Percentiles rank a stretch among this genome's conserved stretches.
Evolutionary conservation across 2,113 vertebrate genomes (phyloP).

Genomic region (Prionailurus bengalensis): DNA sequence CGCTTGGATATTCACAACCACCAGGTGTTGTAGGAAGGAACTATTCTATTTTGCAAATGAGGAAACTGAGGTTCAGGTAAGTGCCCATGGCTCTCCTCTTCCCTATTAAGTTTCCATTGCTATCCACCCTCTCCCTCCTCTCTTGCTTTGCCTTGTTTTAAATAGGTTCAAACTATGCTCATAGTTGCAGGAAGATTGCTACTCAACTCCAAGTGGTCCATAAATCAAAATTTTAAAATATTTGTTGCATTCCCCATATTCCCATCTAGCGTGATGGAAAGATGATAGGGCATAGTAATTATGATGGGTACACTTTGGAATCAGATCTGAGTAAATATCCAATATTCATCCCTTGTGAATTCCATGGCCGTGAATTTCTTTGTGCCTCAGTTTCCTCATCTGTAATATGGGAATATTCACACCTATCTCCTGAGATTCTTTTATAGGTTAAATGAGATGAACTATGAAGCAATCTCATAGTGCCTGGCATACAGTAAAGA

Average conservation of each 20-base stretch:
- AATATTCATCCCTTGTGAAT: neutral
- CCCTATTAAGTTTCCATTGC: neutral
- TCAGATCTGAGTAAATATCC: constrained; percentile 9
- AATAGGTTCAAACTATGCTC: neutral
- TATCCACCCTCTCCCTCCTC: neutral
- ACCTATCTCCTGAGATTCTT: neutral
- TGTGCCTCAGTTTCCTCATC: constrained; percentile 30
- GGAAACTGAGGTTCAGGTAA: constrained; percentile 25
- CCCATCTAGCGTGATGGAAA: neutral
- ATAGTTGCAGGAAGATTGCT: neutral
- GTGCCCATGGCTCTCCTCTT: neutral
- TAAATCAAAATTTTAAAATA: neutral
- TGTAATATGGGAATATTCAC: neutral
- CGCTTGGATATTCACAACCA: neutral
- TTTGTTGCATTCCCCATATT: neutral
- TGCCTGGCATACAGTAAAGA: neutral
- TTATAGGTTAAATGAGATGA: constrained; percentile 22
- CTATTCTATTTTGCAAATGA: constrained; percentile 7
- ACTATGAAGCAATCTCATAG: neutral
- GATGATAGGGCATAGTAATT: neutral
- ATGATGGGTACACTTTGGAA: neutral
- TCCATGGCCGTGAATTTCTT: neutral
- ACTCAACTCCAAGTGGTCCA: constrained; percentile 3
- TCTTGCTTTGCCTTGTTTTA: neutral
- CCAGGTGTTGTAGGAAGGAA: neutral